Percentiles rank a stretch among this genome's conserved stretches.
Conservation (phyloP, 1,140 invertebrate species). For the Drosophila azteca region DNA sequence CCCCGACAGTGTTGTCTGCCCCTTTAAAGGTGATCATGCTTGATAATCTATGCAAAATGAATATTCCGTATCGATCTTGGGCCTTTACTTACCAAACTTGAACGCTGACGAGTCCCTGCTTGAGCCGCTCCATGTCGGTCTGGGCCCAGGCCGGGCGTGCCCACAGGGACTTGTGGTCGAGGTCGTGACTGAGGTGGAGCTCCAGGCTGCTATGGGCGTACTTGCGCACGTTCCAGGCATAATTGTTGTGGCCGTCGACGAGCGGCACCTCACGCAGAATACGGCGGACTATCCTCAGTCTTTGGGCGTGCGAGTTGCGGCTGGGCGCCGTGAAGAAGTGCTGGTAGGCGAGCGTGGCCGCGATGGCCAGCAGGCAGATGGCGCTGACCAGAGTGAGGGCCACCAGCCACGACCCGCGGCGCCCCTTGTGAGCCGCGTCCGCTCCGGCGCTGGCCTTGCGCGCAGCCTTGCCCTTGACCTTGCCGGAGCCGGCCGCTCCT, state of each 20-base stretch:
- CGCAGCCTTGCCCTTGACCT: slow-evolving; percentile 49
- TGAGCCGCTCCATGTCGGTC: slow-evolving; percentile 93
- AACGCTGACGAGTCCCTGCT: slow-evolving; percentile 91
- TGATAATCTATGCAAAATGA: too few relatives aligned
- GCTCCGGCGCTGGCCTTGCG: slow-evolving; percentile 48
- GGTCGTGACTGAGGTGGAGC: slow-evolving; percentile 89
- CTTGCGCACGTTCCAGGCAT: slow-evolving; percentile 93
- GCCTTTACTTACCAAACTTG: slow-evolving; percentile 87
- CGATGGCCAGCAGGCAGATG: slow-evolving; percentile 73
- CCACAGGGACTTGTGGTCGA: slow-evolving; percentile 91
- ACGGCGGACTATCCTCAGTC: slow-evolving; percentile 85
- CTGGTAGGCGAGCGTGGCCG: slow-evolving; percentile 76
- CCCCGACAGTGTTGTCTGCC: too few relatives aligned
- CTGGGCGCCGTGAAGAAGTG: slow-evolving; percentile 84
- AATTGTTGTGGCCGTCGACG: slow-evolving; percentile 92
- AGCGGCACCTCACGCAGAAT: slow-evolving; percentile 87
- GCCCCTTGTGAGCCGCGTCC: slow-evolving; percentile 51
- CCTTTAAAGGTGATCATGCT: too few relatives aligned
- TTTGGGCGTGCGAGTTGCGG: slow-evolving; percentile 85
- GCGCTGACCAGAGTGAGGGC: slow-evolving; percentile 72
- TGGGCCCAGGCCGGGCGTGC: slow-evolving; percentile 92
- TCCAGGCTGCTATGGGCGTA: slow-evolving; percentile 92
- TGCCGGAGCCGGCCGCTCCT: slow-evolving; percentile 37
- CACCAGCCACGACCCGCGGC: slow-evolving; percentile 73
- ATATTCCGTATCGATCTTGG: background rate